Evolutionary conservation across 2,113 vertebrate species (phyloP), one percentile per base, ranked within the genome.

Genomic region (Oncorhynchus kisutch): DNA sequence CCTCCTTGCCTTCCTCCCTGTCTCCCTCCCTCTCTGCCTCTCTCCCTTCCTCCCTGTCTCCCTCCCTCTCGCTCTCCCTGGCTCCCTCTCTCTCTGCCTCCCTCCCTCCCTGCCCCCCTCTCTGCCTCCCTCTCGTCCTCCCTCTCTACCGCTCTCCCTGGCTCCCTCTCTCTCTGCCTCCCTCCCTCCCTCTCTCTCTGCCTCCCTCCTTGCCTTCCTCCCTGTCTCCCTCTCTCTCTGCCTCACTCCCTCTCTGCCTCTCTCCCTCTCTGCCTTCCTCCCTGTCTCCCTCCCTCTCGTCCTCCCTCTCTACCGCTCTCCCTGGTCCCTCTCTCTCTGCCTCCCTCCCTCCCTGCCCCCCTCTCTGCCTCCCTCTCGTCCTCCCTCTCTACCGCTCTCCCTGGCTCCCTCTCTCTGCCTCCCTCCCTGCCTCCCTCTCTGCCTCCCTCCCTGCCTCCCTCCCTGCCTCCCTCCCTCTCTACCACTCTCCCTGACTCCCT

Each of bases 191-290:
- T 1, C 7, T 7, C 34, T 39, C 31, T 2, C 31, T 34, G 1
- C 31, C 74, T 64, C 87, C 0, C 34, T 34, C 34, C n/a, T n/a
- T n/a, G n/a, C 29, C 27, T 29, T 0, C 3, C 29, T 29, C 29
- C 0, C 29, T 29, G 3, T 1, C 88, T 71, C 78, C 39, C 82
- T 80, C 31, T 1, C 31, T 34, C 72, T n/a, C n/a, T n/a, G n/a
- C 1, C 51, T 54, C 3, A 1, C 24, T 24, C 0, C 1, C 71
- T 62, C 87, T 2, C 6, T 34, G 5, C 34, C 6, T 39, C 34
- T 7, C 29, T 31, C 29, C 29, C 31, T 5, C 31, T 0, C 29
- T 31, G 0, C 4, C 29, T 5, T 1, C 8, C 39, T 39, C 39
- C 0, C 39, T 39, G 2, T 0, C 16, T 54, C 13, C 0, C 39